Evolutionary conservation across 2,797 vertebrate species (phyloP), one percentile per base, ranked within the genome.

Genomic region (Cuculus canorus): DNA sequence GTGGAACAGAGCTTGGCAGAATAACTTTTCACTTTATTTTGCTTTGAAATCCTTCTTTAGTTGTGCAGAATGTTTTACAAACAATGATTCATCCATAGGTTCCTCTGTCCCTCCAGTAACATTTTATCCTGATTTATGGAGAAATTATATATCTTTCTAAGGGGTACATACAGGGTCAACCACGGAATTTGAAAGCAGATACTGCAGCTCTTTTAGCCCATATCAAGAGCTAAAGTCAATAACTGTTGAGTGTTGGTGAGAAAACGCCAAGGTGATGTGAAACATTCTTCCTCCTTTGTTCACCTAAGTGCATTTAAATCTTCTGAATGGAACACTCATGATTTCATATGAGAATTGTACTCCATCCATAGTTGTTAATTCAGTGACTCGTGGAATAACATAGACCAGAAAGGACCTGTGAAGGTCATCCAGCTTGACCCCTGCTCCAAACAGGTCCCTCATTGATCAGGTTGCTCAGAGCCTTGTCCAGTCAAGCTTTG

Each of bases 11-110:
- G 57, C 24, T 87, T 94, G 41, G 53, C 53, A 82, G 76, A 87
- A 65, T 12, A 75, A 88, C 32, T 92, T 91, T 79, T 87, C 60
- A 68, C 11, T 85, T 76, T 90, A 76, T 78, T 95, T 92, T 88
- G 28, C 39, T 80, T 80, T 56, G 33, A 91, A 80, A 70, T 77
- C 61, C 16, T 75, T 76, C n/a, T 88, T 82, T 27, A 75, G 33
- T 70, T 82, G 17, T 56, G 37, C 32, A 60, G 27, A 82, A 4
- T 2, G 9, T 71, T 96, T 91, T 88, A 86, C 53, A 69, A 93
- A 61, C 60, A 69, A 47, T 73, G 71, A 93, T 70, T 92, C 43
- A 64, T 82, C 54, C 33, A 70, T 7, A 57, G 22, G n/a, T 65
- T 93, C 64, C 48, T 61, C n/a, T 37, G 39, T 50, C 35, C 19